These are phyloP conservation scores for Habroteleia sp. DNA, from an alignment of 2,888 invertebrate genomes.

Conservation along the genomic window DNA sequence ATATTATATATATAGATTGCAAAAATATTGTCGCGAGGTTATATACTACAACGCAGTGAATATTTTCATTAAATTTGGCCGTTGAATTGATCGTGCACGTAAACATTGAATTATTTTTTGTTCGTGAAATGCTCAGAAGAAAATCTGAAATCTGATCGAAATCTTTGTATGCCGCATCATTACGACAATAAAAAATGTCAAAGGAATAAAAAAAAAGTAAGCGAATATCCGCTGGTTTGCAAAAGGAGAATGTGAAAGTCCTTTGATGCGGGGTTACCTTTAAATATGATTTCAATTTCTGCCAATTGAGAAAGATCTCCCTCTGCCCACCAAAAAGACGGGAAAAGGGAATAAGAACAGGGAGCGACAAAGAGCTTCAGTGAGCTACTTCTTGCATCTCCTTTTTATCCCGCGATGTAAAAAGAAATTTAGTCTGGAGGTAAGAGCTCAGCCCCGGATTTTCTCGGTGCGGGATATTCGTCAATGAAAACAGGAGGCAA, in stretches of 20 bases:
- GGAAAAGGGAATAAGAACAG: neutral
- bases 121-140: neutral
- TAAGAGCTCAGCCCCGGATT: conserved; percentile 41
- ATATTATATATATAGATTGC: too few species aligned
- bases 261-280: conserved; percentile 49
- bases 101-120: conserved; percentile 4
- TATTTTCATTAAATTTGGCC: conserved; percentile 2
- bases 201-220: conserved; percentile 33
- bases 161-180: conserved; percentile 24
- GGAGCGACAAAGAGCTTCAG: conserved; percentile 43
- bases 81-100: neutral
- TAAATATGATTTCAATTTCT: conserved; percentile 64
- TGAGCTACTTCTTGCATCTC: conserved; percentile 34
- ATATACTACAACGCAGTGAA: too few species aligned
- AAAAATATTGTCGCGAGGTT: too few species aligned
- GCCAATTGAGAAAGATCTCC: conserved; percentile 57
- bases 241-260: conserved; percentile 32
- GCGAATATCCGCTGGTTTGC: conserved; percentile 49
- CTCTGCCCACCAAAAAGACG: neutral
- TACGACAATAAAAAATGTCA: conserved; percentile 40
- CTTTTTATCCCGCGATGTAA: conserved; percentile 25
- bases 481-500: conserved; percentile 25
- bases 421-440: conserved; percentile 46
- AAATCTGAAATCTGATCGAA: conserved; percentile 20
- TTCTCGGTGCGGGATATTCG: conserved; percentile 10